These are phyloP conservation scores for Mustelus asterias DNA, from an alignment of 2,113 vertebrate genomes.

Conservation along the genomic window DNA sequence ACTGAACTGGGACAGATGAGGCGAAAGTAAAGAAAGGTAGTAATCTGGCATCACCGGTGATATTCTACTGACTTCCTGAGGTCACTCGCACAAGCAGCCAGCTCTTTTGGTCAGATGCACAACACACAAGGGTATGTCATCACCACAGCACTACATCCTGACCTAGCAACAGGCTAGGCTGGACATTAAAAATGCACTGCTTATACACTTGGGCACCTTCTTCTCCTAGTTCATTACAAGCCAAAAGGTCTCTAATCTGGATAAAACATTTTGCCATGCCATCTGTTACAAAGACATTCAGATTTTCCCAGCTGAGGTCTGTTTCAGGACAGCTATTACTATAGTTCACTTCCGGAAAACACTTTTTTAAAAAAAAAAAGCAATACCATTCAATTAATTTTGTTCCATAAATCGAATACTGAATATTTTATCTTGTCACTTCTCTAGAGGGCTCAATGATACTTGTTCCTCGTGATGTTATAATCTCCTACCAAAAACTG, in stretches of 20 bases:
- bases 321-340: background rate
- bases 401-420: background rate
- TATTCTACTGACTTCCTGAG: background rate
- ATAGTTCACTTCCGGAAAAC: background rate
- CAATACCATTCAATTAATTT: background rate
- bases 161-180: background rate
- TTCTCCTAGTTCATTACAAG: background rate
- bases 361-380: background rate
- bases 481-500: background rate
- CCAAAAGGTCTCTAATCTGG: background rate
- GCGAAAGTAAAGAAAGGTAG: background rate
- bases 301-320: background rate
- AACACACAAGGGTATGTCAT: background rate
- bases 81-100: background rate
- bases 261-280: background rate
- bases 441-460: background rate
- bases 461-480: background rate
- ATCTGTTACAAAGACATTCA: background rate
- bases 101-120: background rate
- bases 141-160: background rate
- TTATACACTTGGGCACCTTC: background rate
- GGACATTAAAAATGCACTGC: background rate
- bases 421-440: background rate
- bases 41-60: background rate
- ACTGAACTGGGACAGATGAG: background rate